phyloP scores from a whole-genome alignment of 2,888 invertebrate species.

The Toxonevra muliebris region DNA sequence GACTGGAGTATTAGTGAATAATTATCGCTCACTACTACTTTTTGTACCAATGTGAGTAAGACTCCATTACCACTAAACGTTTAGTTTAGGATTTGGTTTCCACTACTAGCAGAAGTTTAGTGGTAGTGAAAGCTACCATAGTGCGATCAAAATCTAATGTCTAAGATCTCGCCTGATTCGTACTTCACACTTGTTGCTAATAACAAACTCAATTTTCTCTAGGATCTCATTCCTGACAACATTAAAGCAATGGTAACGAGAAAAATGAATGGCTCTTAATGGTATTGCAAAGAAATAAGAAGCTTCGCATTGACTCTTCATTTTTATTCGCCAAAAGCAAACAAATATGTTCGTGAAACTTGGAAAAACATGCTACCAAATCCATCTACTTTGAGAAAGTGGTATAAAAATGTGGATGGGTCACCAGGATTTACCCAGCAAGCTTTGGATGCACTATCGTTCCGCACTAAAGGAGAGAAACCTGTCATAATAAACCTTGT shows the following conservation, averaged over 20 bases:
- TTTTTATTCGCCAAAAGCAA: conserved; percentile 54
- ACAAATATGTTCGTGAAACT: conserved; percentile 52
- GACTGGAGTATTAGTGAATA: too few species aligned
- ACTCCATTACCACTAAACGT: too few species aligned
- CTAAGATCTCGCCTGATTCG: too few species aligned
- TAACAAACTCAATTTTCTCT: not conserved
- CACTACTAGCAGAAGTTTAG: too few species aligned
- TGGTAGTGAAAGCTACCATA: too few species aligned
- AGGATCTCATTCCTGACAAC: conserved; percentile 12
- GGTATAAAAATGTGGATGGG: conserved; percentile 51
- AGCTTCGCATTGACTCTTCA: conserved; percentile 51
- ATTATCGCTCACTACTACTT: too few species aligned
- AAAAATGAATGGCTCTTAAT: conserved; percentile 10
- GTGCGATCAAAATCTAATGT: too few species aligned
- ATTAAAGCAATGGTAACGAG: conserved; percentile 11
- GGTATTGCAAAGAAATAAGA: conserved; percentile 12
- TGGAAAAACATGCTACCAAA: conserved; percentile 52
- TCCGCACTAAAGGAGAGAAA: not conserved
- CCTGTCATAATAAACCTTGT: conserved; percentile 2
- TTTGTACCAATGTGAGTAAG: too few species aligned
- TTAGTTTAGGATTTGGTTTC: too few species aligned
- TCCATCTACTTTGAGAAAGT: conserved; percentile 49
- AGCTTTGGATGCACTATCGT: conserved; percentile 12
- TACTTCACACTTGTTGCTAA: too few species aligned
- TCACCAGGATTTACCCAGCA: conserved; percentile 48